Evolutionary conservation across 2,113 vertebrate species (phyloP), one percentile per base, ranked within the genome.

Genomic region (Pluvialis apricaria): DNA sequence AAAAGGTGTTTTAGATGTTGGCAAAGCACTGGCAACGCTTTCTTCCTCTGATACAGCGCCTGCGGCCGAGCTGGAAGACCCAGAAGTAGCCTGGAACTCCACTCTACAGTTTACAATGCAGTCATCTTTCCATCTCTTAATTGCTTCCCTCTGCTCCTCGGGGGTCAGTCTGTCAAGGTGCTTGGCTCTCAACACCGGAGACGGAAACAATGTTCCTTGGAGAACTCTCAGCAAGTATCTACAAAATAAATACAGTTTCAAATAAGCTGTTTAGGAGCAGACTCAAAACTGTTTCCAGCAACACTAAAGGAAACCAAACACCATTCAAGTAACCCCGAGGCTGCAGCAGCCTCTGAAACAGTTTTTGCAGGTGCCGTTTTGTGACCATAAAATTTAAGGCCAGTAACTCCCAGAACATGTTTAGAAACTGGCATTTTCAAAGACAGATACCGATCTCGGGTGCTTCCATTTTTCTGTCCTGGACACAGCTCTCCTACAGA

Each of bases 161-260:
- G 95, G 86, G 28, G 92, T 75, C 49, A 97, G 93, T 64, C 86
- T 93, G 78, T 98, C 98, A 11, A 97, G 90, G 73, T 88, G 95
- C 78, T 97, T 96, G 47, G 98, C 98, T 77, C 72, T 98, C 84
- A 98, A 57, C 36, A 97, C 68, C 0, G 94, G 90, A 58, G 98
- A 94, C 0, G 98, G 98, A 96, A 89, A 99, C 26, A 94, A 47
- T 60, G 98, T 98, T 97, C 97, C 97, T 89, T 97, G 93, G 36
- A 99, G 90, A 83, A 96, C 96, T 88, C 98, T 97, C 69, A 98
- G 97, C 34, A 98, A 26, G 45, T 99, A 96, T 80, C 99, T 99
- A 91, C 38, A 94, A 96, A 80, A 82, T 64, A 96, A 64, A 96
- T 57, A 92, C 25, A 52, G 45, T 65, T 94, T 82, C n/a, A 90